Base-by-base conservation (phyloP, 2,888 invertebrate species). In the Zygothrica quintamaculata region DNA sequence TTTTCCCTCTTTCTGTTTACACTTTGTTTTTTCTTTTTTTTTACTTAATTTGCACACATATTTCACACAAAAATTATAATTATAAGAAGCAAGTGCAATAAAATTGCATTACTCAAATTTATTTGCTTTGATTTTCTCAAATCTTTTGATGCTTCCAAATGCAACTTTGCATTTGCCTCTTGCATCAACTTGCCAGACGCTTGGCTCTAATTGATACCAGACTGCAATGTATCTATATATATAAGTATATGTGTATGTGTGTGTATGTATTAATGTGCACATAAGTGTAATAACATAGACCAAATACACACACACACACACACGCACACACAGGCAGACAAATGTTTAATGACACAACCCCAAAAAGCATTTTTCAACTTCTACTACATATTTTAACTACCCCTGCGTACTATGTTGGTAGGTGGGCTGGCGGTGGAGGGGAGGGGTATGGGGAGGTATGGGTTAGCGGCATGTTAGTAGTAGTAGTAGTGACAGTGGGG, bases 271-370 rank as follows among this genome's bases (percentile, higher is more conserved):
- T 12, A 36, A 33, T 51, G 42, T 84, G 84, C 72, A 72, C 67
- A 84, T 74, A 84, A 84, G 84, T 84, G 79, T 68, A 34, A 74
- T 74, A 67, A 66, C 69, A 66, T 39, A 60, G 51, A 40, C 39
- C 43, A 29, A 58, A 51, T 68, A 59, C 67, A 64, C 16, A 33
- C 59, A 25, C 65, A 59, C 68, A 60, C 64, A 69, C n/a, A n/a
- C n/a, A n/a, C n/a, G n/a, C n/a, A n/a, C 73, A 59, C 67, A 64
- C 16, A 33, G 64, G 29, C 65, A 59, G 73, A 60, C 64, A 69
- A 85, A 76, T 82, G 77, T 82, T 80, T 79, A 84, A 85, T 77
- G 69, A 82, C 80, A 84, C 73, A 61, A 51, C 58, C 70, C 56
- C 39, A 55, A 36, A 26, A 31, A 52, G 43, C 16, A 15, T 22